Conservation (phyloP, 1,140 invertebrate genomes). For the Pygmarrhopalites habei region DNA sequence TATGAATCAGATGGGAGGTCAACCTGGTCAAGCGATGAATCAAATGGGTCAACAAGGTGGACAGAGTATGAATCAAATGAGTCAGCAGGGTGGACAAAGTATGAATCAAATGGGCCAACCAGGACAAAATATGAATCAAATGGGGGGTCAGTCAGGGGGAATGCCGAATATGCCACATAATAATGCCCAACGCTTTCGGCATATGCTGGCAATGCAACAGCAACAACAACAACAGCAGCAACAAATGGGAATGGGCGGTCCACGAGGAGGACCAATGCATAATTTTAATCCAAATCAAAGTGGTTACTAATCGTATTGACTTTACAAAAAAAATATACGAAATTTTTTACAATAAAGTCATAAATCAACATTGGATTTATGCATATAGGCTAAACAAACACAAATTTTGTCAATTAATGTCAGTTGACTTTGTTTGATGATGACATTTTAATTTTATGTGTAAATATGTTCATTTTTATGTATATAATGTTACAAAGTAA, state of each 20-base stretch:
- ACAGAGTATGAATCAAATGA: slow-evolving; percentile 1
- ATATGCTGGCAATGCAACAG: slow-evolving; percentile 36
- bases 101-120: slow-evolving; percentile 24
- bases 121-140: slow-evolving; percentile 2
- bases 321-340: no score
- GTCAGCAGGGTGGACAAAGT: slow-evolving; percentile 7
- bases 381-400: no score
- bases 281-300: slow-evolving; percentile 27
- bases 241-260: slow-evolving; percentile 22
- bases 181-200: slow-evolving; percentile 48
- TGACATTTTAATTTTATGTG: no score
- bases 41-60: no score
- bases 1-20: no score
- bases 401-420: no score
- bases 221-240: slow-evolving; percentile 43
- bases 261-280: slow-evolving; percentile 23
- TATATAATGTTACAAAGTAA: no score
- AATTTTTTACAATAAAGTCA: no score
- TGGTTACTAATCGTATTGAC: slow-evolving; percentile 14
- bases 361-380: no score
- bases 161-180: slow-evolving; percentile 34
- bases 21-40: no score
- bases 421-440: no score
- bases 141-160: slow-evolving; percentile 14
- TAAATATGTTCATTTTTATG: no score